Conservation (phyloP, 2,797 vertebrate genomes). For the Menidia menidia region DNA sequence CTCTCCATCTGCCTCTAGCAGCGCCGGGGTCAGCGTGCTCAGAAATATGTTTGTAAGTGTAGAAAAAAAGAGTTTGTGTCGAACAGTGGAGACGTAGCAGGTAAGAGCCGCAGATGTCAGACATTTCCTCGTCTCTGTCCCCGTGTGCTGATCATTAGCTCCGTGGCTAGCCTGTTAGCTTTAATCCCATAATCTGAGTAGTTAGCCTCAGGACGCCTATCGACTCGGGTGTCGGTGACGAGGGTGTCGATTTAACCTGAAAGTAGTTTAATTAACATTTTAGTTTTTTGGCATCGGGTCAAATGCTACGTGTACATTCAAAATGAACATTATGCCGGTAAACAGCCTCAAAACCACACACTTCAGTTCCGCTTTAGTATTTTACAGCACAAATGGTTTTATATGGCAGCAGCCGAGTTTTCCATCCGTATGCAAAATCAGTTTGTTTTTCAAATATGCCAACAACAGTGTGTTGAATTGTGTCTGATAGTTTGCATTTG, state of each 20-base stretch:
- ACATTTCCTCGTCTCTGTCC: slow-evolving; percentile 43
- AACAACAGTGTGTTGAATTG: background rate
- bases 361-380: background rate
- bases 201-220: slow-evolving; percentile 30
- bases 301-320: background rate
- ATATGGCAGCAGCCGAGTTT: background rate
- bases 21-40: slow-evolving; percentile 6
- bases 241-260: background rate
- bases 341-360: background rate
- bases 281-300: background rate
- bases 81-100: slow-evolving; percentile 53
- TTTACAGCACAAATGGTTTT: background rate
- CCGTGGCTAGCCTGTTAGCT: slow-evolving; percentile 54
- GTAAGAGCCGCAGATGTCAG: slow-evolving; percentile 51
- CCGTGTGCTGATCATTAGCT: slow-evolving; percentile 37
- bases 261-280: background rate
- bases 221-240: too few species aligned
- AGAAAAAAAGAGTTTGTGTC: slow-evolving; percentile 9
- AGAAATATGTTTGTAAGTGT: slow-evolving; percentile 49
- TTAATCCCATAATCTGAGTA: slow-evolving; percentile 79
- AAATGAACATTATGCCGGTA: background rate
- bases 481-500: background rate
- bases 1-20: background rate
- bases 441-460: background rate
- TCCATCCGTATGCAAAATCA: background rate